Percentiles rank a stretch among this genome's conserved stretches.
These are phyloP conservation scores for Metellina segmentata DNA, from an alignment of 2,888 invertebrate genomes.

Conservation along the genomic window DNA sequence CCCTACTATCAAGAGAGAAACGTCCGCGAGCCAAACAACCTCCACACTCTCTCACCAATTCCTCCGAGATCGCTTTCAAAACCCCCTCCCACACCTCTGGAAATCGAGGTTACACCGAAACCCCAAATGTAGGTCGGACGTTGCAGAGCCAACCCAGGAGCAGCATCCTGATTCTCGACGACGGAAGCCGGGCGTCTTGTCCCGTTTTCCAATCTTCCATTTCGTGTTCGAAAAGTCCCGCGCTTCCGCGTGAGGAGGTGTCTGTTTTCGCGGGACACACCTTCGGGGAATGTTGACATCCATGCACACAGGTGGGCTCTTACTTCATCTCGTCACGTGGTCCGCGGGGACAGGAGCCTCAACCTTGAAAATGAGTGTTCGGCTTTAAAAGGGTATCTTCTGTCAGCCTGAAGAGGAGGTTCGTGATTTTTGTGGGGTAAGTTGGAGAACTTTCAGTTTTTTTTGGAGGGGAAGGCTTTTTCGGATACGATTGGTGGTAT, in stretches of 20 bases:
- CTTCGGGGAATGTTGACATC: slow-evolving; percentile 46
- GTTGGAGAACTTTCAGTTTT: neutral
- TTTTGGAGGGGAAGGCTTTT: neutral
- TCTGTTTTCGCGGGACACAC: slow-evolving; percentile 45
- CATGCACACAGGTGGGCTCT: slow-evolving; percentile 12
- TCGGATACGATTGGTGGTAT: neutral
- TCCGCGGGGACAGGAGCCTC: slow-evolving; percentile 8
- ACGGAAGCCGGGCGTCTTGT: slow-evolving; percentile 25
- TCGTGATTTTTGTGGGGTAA: neutral
- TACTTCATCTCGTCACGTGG: slow-evolving; percentile 41
- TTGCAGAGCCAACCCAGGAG: neutral
- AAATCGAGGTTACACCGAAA: slow-evolving; percentile 35
- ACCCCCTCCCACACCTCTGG: slow-evolving; percentile 24
- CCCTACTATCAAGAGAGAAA: neutral
- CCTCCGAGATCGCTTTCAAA: slow-evolving; percentile 10
- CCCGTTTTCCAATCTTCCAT: slow-evolving; percentile 46
- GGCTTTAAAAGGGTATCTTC: slow-evolving; percentile 42
- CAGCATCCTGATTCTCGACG: neutral
- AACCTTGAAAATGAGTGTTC: slow-evolving; percentile 35
- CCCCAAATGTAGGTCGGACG: slow-evolving; percentile 12
- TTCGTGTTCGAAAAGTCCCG: slow-evolving; percentile 23
- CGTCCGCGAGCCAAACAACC: no score
- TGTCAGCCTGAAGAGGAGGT: slow-evolving; percentile 18
- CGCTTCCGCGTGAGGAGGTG: slow-evolving; percentile 57
- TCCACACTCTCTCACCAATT: no score